A percentile compares a stretch with the other conserved stretches of the same genome.
Conservation (phyloP, 2,113 vertebrate species). For the Oostethus manadensis region DNA sequence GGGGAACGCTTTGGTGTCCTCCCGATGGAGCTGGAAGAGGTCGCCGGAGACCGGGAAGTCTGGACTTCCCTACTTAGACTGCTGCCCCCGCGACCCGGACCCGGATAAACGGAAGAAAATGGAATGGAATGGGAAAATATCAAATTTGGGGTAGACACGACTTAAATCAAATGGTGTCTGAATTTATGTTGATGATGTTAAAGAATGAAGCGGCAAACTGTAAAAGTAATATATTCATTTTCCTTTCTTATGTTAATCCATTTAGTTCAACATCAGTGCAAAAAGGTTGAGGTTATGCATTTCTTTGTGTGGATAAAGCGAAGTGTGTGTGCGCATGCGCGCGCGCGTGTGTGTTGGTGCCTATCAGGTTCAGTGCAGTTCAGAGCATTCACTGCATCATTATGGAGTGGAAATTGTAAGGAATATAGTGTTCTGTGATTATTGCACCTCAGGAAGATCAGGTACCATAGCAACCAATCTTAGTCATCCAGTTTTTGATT, state of each 20-base stretch:
- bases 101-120: too few relatives aligned
- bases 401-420: constrained; percentile 56
- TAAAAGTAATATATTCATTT: background rate
- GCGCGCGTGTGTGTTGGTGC: background rate
- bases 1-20: too few relatives aligned
- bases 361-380: background rate
- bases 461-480: constrained; percentile 62
- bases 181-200: too few relatives aligned
- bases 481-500: constrained; percentile 29
- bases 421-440: constrained; percentile 56
- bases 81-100: too few relatives aligned
- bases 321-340: background rate
- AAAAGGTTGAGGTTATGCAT: background rate
- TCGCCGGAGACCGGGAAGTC: too few relatives aligned
- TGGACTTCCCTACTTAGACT: too few relatives aligned
- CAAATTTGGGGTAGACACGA: too few relatives aligned
- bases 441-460: constrained; percentile 48
- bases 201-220: too few relatives aligned
- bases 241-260: constrained; percentile 16
- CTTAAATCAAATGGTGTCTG: too few relatives aligned
- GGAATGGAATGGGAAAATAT: too few relatives aligned
- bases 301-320: constrained; percentile 11
- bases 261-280: constrained; percentile 11
- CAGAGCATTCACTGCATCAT: constrained; percentile 39
- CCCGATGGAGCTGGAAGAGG: too few relatives aligned